Conservation (phyloP, 2,113 vertebrate species). For the Myrmecobius fasciatus region DNA sequence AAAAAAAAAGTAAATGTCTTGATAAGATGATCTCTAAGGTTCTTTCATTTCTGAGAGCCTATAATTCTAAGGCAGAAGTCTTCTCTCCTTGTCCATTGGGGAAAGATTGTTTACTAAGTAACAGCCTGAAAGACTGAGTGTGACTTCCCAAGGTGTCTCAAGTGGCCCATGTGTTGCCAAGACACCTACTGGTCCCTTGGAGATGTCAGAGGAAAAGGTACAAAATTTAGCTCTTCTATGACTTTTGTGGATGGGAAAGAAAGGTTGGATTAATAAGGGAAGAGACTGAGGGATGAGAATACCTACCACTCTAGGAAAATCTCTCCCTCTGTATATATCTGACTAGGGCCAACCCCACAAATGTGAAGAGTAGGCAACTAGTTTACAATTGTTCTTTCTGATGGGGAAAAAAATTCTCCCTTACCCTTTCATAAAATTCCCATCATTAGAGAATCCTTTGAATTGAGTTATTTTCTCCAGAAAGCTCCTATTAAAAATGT, state of each 20-base stretch:
- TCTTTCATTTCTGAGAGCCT: not conserved
- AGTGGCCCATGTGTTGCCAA: slow-evolving; percentile 56
- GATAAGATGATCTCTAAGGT: not conserved
- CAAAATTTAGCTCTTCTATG: not conserved
- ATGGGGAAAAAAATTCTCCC: not conserved
- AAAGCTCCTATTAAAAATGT: not conserved
- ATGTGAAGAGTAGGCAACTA: not conserved
- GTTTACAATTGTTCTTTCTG: not conserved
- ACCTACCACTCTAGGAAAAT: not conserved
- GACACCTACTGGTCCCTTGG: slow-evolving; percentile 72
- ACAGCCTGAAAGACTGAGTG: not conserved
- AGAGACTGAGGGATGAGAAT: not conserved
- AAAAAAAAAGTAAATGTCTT: not conserved
- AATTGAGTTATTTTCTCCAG: not conserved
- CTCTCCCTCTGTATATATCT: not conserved
- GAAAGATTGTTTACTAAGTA: not conserved
- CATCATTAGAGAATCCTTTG: not conserved
- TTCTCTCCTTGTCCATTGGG: not conserved
- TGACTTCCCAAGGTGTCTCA: slow-evolving; percentile 39
- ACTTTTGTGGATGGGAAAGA: fast-evolving
- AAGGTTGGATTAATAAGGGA: not conserved
- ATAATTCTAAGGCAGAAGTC: not conserved
- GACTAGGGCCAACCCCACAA: not conserved
- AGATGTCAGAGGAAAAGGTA: slow-evolving; percentile 79
- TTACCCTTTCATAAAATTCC: not conserved